Evolutionary conservation across 2,797 vertebrate genomes (phyloP).

Genomic region (Schizothorax lantsangensis): DNA sequence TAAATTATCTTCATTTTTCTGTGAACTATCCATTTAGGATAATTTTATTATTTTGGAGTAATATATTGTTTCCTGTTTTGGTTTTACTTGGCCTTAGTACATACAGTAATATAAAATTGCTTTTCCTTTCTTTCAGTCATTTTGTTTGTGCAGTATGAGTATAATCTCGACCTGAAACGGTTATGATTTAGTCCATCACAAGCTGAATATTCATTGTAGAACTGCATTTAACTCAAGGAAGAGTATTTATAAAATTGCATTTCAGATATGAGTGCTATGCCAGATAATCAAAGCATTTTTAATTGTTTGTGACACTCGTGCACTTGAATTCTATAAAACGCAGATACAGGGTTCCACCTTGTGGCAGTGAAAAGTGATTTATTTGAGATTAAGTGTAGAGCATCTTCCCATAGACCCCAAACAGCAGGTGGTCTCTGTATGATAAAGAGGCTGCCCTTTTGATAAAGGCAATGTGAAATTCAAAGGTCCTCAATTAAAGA

Average conservation of each 20-base stretch:
- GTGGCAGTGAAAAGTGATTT: slow-evolving; percentile 12
- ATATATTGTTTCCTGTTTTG: not conserved
- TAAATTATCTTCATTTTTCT: not conserved
- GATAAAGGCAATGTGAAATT: slow-evolving; percentile 22
- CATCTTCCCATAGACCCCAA: slow-evolving; percentile 1
- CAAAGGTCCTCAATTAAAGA: slow-evolving; percentile 23
- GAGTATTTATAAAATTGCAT: not conserved
- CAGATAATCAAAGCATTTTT: not conserved
- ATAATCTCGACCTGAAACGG: not conserved
- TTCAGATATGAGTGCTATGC: not conserved
- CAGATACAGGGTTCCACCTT: slow-evolving; percentile 34
- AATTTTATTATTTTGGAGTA: not conserved
- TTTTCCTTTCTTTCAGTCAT: not conserved
- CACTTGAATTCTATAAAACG: not conserved
- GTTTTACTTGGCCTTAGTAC: not conserved
- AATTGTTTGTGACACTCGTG: not conserved
- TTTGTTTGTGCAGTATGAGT: not conserved
- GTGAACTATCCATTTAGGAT: not conserved
- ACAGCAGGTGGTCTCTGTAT: slow-evolving; percentile 18
- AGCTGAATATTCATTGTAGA: not conserved
- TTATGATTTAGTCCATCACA: not conserved
- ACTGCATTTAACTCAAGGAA: not conserved
- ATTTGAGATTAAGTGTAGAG: not conserved
- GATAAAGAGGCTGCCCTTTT: slow-evolving; percentile 32
- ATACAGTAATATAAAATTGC: not conserved